These are phyloP conservation scores for Drosophila varians DNA, from an alignment of 1,140 invertebrate genomes.

Conservation along the genomic window DNA sequence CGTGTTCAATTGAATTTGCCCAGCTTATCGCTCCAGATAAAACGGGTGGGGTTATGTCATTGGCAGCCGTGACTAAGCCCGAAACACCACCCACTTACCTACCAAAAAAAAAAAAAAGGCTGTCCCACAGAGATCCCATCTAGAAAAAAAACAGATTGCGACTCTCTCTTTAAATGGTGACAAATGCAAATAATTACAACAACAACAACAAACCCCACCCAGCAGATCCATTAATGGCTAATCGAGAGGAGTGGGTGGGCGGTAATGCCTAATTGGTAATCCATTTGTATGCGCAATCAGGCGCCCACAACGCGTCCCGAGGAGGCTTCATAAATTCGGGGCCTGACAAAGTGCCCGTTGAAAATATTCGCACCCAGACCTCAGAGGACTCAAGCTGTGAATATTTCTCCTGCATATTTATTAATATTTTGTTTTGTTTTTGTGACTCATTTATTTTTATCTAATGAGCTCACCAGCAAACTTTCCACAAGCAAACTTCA, in stretches of 20 bases:
- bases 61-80: conserved; percentile 45
- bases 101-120: too few species aligned
- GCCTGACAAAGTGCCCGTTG: not conserved
- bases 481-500: not conserved
- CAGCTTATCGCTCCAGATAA: conserved; percentile 49
- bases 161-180: conserved; percentile 26
- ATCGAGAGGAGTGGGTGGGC: not conserved
- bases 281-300: conserved; percentile 50
- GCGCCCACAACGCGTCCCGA: conserved; percentile 22
- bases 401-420: not conserved
- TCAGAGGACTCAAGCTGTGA: conserved; percentile 35
- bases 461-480: not conserved
- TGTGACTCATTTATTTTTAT: conserved; percentile 1
- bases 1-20: conserved; percentile 50
- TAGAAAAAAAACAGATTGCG: conserved; percentile 18
- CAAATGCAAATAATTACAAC: conserved; percentile 33
- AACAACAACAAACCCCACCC: conserved; percentile 20
- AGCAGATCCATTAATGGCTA: conserved; percentile 46
- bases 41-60: conserved; percentile 42
- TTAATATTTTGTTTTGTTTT: not conserved
- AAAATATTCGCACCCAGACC: not conserved
- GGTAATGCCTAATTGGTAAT: conserved; percentile 43
- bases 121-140: too few species aligned
- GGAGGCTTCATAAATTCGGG: conserved; percentile 5
- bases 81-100: not conserved